Percentiles rank a stretch among this genome's conserved stretches.
phyloP scores from a whole-genome alignment of 2,113 vertebrate species.

The Pyrgilauda ruficollis region DNA sequence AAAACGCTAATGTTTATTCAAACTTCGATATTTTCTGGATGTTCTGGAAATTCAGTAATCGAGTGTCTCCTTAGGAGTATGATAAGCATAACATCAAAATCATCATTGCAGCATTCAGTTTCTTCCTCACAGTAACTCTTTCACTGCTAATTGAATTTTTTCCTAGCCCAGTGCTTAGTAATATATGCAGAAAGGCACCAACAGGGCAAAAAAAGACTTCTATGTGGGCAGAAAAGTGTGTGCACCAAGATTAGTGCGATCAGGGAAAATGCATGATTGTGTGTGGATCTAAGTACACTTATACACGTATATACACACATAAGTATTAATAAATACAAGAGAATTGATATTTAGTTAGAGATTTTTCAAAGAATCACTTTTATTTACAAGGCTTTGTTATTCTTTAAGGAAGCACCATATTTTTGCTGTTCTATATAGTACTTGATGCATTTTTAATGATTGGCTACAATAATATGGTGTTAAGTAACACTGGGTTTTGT shows the following conservation, averaged over 20 bases:
- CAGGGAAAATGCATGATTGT: not conserved
- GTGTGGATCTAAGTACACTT: fast-evolving
- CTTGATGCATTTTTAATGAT: constrained; percentile 9
- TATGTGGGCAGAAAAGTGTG: not conserved
- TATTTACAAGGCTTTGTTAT: not conserved
- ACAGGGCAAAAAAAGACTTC: not conserved
- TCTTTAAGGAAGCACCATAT: not conserved
- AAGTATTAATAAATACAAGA: not conserved
- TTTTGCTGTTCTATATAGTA: not conserved
- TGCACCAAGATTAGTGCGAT: not conserved
- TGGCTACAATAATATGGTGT: not conserved
- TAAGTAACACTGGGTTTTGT: not conserved
- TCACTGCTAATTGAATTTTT: not conserved
- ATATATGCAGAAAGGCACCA: not conserved
- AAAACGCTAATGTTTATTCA: constrained; percentile 34
- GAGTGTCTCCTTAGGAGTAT: not conserved
- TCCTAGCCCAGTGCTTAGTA: not conserved
- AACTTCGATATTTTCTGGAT: constrained; percentile 10
- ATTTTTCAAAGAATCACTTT: not conserved
- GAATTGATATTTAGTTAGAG: not conserved
- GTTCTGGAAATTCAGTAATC: constrained; percentile 26
- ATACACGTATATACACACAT: not conserved
- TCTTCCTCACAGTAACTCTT: constrained; percentile 8
- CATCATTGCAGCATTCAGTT: not conserved
- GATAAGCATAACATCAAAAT: not conserved